phyloP scores from a whole-genome alignment of 2,888 invertebrate species.

The Andrena marginata region DNA sequence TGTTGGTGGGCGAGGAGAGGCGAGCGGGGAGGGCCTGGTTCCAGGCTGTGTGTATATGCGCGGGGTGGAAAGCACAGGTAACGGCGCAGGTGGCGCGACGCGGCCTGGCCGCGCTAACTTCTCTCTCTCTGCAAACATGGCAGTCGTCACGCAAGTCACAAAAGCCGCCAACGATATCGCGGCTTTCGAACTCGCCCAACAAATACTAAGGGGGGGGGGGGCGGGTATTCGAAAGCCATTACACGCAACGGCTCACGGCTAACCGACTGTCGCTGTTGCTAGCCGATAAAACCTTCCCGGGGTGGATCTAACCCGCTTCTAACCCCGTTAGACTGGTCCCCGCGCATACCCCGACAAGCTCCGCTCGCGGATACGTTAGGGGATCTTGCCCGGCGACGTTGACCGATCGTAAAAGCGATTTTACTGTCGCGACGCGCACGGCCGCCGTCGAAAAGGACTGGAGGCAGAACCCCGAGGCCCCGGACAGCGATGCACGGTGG shows the following conservation, averaged over 20 bases:
- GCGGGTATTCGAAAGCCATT: constrained; percentile 57
- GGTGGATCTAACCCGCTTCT: neutral
- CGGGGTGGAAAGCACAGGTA: constrained; percentile 47
- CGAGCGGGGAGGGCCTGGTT: neutral
- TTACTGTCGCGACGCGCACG: constrained; percentile 34
- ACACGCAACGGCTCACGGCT: constrained; percentile 46
- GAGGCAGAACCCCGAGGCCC: constrained; percentile 35
- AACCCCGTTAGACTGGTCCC: neutral
- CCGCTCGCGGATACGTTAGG: constrained; percentile 5
- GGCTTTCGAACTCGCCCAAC: constrained; percentile 54
- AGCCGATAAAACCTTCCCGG: neutral
- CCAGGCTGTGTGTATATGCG: constrained; percentile 35
- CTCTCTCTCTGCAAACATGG: constrained; percentile 80
- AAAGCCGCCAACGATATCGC: constrained; percentile 74
- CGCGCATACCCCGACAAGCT: neutral
- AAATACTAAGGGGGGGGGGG: constrained; percentile 48
- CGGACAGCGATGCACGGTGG: constrained; percentile 28
- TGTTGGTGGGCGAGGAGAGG: constrained; percentile 25
- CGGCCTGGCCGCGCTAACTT: constrained; percentile 64
- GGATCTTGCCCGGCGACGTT: constrained; percentile 27
- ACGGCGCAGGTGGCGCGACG: constrained; percentile 70
- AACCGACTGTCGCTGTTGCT: constrained; percentile 8
- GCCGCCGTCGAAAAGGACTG: constrained; percentile 33
- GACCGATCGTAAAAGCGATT: constrained; percentile 54
- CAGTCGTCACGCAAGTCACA: constrained; percentile 82